phyloP scores from a whole-genome alignment of 1,140 invertebrate genomes.

The Drosophila pandora region DNA sequence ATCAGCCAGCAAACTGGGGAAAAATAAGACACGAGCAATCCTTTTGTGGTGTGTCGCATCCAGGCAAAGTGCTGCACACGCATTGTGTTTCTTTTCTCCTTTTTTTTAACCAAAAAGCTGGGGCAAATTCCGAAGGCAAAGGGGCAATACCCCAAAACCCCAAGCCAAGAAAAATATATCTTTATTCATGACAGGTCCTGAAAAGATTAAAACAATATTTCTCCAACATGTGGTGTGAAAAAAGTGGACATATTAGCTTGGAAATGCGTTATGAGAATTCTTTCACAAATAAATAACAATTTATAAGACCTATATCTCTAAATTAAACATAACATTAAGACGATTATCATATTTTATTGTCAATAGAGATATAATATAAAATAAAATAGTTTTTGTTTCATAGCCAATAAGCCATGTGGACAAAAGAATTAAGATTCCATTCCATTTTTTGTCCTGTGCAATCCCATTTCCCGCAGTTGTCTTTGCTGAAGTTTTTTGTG shows the following conservation, averaged over 20 bases:
- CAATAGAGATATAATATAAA: neutral
- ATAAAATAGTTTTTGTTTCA: neutral
- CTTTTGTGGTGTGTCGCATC: conserved; percentile 66
- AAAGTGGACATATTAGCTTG: neutral
- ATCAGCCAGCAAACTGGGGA: conserved; percentile 20
- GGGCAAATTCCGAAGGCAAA: conserved; percentile 34
- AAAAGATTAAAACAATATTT: neutral
- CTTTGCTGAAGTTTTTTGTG: conserved; percentile 55
- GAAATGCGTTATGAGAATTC: neutral
- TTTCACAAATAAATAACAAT: no score
- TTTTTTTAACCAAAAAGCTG: conserved; percentile 19
- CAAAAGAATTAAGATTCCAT: neutral
- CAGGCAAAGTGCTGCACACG: conserved; percentile 57
- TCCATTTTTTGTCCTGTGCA: neutral
- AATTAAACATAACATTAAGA: no score
- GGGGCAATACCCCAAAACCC: neutral
- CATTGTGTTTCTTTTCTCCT: conserved; percentile 28
- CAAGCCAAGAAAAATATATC: conserved; percentile 1
- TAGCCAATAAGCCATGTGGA: neutral
- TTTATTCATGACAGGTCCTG: conserved; percentile 1
- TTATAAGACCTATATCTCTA: no score
- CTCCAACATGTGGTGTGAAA: neutral
- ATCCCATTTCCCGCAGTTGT: conserved; percentile 13
- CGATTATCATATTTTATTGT: no score
- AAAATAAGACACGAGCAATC: conserved; percentile 37